These are phyloP conservation scores for Rhombomys opimus DNA, from an alignment of 2,113 vertebrate species.

Conservation along the genomic window DNA sequence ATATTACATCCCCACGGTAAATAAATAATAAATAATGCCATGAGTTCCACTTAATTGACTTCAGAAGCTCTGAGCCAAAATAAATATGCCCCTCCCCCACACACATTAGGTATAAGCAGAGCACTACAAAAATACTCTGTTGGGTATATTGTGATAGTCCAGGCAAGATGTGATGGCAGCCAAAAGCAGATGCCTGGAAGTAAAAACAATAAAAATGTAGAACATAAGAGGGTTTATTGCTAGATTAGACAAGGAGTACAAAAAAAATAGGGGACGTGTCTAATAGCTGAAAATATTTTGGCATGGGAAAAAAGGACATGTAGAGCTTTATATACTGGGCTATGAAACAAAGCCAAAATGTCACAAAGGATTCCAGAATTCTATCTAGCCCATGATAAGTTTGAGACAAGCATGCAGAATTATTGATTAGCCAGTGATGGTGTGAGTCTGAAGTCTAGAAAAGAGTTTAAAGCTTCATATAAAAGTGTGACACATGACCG, in stretches of 20 bases:
- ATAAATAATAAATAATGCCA: neutral
- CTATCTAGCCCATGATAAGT: neutral
- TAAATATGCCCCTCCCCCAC: neutral
- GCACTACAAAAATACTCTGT: neutral
- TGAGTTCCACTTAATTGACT: neutral
- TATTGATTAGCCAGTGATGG: neutral
- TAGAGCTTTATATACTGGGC: neutral
- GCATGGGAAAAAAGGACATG: neutral
- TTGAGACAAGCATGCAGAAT: neutral
- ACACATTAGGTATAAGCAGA: neutral
- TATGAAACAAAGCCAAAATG: neutral
- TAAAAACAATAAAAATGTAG: neutral
- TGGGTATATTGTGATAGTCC: neutral
- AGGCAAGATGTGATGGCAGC: neutral
- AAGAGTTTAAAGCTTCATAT: neutral
- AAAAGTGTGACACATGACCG: neutral
- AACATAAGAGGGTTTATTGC: neutral
- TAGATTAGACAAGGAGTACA: neutral
- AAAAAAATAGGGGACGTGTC: neutral
- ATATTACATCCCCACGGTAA: neutral
- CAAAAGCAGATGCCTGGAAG: neutral
- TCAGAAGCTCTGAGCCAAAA: neutral
- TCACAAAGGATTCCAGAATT: neutral
- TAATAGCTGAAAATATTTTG: neutral
- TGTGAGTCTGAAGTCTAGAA: neutral